Evolutionary conservation across 2,113 vertebrate genomes (phyloP).

Genomic region (Addax nasomaculatus): DNA sequence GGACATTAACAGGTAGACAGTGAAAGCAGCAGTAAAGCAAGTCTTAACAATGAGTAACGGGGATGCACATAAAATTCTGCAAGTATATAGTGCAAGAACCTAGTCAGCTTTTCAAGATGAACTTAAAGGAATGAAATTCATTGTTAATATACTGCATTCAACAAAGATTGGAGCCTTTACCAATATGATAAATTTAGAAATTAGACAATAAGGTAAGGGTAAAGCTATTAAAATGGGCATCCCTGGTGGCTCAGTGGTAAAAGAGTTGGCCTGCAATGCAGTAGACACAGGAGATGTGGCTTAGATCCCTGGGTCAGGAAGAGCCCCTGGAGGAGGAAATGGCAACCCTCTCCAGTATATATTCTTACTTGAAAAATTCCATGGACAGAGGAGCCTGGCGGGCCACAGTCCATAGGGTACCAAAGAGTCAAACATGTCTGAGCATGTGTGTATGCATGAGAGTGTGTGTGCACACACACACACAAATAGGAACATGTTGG

Average conservation of each 20-base stretch:
- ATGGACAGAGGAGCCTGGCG: neutral
- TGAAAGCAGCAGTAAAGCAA: neutral
- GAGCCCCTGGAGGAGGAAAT: neutral
- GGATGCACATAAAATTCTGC: neutral
- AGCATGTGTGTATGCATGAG: accelerated
- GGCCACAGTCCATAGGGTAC: neutral
- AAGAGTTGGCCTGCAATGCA: neutral
- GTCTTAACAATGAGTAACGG: neutral
- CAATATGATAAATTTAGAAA: neutral
- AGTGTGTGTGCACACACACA: accelerated
- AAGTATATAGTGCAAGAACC: no score
- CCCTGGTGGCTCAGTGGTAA: neutral
- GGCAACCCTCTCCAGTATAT: neutral
- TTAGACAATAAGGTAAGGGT: neutral
- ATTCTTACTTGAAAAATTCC: neutral
- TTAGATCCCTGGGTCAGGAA: neutral
- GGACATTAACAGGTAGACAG: neutral
- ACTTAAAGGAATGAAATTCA: neutral
- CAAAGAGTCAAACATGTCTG: neutral
- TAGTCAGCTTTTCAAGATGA: neutral
- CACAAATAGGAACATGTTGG: neutral
- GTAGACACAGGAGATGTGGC: neutral
- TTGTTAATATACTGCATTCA: neutral
- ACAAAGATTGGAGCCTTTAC: neutral
- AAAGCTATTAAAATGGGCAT: neutral